Evolutionary conservation across 2,797 vertebrate species (phyloP).

Genomic region (Malurus leucopterus): DNA sequence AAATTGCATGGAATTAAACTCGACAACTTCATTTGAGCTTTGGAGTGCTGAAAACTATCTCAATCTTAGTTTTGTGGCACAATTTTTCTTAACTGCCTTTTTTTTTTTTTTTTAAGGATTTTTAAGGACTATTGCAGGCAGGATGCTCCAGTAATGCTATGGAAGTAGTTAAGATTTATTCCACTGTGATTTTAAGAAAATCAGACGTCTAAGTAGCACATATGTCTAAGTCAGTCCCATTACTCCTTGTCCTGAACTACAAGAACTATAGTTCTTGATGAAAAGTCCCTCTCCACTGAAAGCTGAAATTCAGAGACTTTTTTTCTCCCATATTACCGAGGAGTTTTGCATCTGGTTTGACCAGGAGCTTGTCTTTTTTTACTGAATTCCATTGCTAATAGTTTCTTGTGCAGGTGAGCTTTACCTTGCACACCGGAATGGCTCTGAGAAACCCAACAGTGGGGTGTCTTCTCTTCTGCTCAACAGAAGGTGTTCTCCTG

Average conservation of each 20-base stretch:
- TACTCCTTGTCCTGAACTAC: not conserved
- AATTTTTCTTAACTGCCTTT: not conserved
- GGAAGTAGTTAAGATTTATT: not conserved
- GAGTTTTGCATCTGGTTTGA: not conserved
- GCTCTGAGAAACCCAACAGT: not conserved
- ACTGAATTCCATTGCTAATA: not conserved
- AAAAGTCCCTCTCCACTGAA: not conserved
- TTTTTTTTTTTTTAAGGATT: not conserved
- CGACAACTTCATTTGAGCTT: not conserved
- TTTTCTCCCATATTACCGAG: accelerated
- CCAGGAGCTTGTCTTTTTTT: not conserved
- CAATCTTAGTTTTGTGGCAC: not conserved
- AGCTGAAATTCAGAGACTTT: not conserved
- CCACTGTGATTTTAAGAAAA: not conserved
- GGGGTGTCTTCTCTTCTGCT: not conserved
- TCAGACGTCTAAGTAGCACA: not conserved
- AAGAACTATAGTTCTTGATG: not conserved
- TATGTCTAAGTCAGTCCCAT: not conserved
- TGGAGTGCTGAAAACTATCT: not conserved
- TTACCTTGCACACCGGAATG: not conserved
- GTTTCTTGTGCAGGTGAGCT: not conserved
- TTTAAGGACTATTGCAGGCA: not conserved
- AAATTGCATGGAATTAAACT: not conserved
- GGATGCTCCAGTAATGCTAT: not conserved
- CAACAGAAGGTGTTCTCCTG: not conserved